Conservation (phyloP, 2,797 vertebrate genomes). For the Gambusia yucatana region DNA sequence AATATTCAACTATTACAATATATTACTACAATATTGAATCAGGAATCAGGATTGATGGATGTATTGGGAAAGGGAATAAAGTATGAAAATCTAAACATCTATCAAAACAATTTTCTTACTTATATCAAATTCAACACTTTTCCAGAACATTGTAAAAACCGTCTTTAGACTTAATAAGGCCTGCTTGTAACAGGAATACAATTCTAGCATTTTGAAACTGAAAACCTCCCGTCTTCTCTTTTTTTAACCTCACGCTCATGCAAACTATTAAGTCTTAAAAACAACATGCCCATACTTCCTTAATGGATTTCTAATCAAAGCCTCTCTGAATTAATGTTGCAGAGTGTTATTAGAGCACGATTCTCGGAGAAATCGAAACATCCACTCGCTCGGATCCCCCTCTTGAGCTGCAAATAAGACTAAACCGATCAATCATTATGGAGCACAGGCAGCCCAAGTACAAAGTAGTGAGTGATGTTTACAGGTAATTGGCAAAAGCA, state of each 20-base stretch:
- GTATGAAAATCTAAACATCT: neutral
- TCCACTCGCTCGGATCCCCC: slow-evolving; percentile 30
- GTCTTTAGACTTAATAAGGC: neutral
- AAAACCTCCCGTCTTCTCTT: neutral
- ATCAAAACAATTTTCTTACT: neutral
- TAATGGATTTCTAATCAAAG: slow-evolving; percentile 78
- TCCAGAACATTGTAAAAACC: neutral
- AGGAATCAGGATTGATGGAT: neutral
- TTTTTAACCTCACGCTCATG: neutral
- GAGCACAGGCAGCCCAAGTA: slow-evolving; percentile 64
- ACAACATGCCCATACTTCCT: slow-evolving; percentile 64
- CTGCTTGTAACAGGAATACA: neutral
- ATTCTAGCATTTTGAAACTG: neutral
- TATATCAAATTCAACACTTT: neutral
- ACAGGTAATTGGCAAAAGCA: slow-evolving; percentile 76
- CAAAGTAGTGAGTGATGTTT: slow-evolving; percentile 78
- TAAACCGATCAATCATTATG: slow-evolving; percentile 64
- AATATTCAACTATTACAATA: neutral
- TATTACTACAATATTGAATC: neutral
- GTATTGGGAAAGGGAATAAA: neutral
- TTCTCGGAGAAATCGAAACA: slow-evolving; percentile 73
- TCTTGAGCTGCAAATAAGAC: slow-evolving; percentile 70
- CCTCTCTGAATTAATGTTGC: slow-evolving; percentile 73
- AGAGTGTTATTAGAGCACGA: slow-evolving; percentile 71
- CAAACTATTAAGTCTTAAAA: slow-evolving; percentile 14